phyloP scores from a whole-genome alignment of 1,140 invertebrate genomes.

The Coboldia fuscipes region DNA sequence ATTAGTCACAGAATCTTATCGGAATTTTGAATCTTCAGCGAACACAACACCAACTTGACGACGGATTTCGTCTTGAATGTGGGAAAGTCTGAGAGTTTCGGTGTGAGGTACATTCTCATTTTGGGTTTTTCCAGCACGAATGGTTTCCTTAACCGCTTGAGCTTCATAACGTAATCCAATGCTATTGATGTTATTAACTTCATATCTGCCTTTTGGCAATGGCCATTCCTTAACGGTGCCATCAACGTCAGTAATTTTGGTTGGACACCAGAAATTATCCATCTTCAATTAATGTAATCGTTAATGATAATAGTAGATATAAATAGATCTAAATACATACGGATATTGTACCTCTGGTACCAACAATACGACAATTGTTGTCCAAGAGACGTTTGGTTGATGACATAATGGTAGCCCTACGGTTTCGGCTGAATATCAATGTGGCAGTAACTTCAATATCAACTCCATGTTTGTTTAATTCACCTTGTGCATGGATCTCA shows the following conservation, averaged over 20 bases:
- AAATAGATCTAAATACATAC: too few species aligned
- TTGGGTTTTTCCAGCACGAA: conserved; percentile 32
- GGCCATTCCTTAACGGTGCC: conserved; percentile 22
- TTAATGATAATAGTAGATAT: too few species aligned
- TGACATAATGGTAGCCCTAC: conserved; percentile 33
- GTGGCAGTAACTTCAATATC: conserved; percentile 39
- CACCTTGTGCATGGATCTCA: conserved; percentile 34
- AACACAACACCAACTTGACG: conserved; percentile 37
- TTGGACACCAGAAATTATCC: conserved; percentile 14
- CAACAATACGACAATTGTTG: conserved; percentile 32
- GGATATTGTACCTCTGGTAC: conserved; percentile 34
- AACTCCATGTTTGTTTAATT: conserved; percentile 42
- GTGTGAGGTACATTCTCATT: conserved; percentile 28
- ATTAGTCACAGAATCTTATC: too few species aligned
- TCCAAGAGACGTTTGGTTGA: conserved; percentile 24
- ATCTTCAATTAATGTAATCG: too few species aligned
- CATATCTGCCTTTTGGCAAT: conserved; percentile 24
- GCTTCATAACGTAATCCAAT: conserved; percentile 44
- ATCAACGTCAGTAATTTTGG: conserved; percentile 12
- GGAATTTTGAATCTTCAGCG: too few species aligned
- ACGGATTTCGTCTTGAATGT: conserved; percentile 35
- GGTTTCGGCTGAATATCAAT: conserved; percentile 33
- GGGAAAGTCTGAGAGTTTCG: conserved; percentile 29
- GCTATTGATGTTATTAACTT: conserved; percentile 33
- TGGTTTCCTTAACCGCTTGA: conserved; percentile 36